phyloP scores from a whole-genome alignment of 2,888 invertebrate species.

The Polydrusus cervinus region DNA sequence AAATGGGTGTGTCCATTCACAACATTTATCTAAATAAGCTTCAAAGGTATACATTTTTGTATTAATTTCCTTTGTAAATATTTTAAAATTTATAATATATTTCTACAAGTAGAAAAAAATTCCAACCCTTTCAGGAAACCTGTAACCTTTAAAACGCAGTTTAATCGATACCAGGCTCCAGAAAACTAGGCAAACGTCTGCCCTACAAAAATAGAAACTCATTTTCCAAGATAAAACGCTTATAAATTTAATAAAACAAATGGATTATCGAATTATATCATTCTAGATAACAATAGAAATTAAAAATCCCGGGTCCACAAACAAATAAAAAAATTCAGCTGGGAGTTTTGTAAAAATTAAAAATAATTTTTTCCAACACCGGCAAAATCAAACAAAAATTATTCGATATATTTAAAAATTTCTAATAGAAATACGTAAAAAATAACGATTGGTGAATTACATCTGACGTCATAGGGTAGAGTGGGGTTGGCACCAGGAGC shows the following conservation, averaged over 20 bases:
- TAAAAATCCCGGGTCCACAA: constrained; percentile 22
- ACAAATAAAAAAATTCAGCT: constrained; percentile 11
- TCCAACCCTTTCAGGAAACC: not conserved
- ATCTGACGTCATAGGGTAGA: constrained; percentile 66
- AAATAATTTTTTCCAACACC: constrained; percentile 40
- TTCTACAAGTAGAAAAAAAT: not conserved
- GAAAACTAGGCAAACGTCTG: not conserved
- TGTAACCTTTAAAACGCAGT: not conserved
- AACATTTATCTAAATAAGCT: not conserved
- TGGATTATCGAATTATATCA: constrained; percentile 7
- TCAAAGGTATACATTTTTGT: no score
- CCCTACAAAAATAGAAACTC: constrained; percentile 27
- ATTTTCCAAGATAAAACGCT: constrained; percentile 1
- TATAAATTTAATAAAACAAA: not conserved
- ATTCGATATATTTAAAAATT: constrained; percentile 44
- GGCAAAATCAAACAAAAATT: constrained; percentile 30
- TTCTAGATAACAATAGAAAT: constrained; percentile 41
- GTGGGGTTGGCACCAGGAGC: constrained; percentile 66
- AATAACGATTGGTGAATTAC: constrained; percentile 66
- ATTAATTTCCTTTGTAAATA: not conserved
- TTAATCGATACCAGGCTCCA: constrained; percentile 8
- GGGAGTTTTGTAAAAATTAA: constrained; percentile 29
- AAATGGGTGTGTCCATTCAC: not conserved
- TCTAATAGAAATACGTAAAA: constrained; percentile 59
- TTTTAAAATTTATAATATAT: not conserved